Conservation (phyloP, 2,797 vertebrate genomes). For the Poeciliopsis paucimaculata region DNA sequence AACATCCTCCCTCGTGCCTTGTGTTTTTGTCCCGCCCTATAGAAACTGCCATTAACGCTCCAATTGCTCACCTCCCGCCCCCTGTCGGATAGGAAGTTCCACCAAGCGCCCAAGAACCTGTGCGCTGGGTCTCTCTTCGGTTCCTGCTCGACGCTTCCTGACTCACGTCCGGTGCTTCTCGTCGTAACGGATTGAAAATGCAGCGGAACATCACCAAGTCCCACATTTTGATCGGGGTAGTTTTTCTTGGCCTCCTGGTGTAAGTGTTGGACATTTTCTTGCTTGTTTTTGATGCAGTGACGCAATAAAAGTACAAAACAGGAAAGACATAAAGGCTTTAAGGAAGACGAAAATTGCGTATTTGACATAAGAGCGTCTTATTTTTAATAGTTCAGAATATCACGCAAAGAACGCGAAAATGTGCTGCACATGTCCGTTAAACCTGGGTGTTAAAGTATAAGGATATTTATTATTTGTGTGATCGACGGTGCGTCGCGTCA, state of each 20-base stretch:
- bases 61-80: too few relatives aligned
- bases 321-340: neutral
- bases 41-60: neutral
- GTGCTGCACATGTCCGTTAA: neutral
- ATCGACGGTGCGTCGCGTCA: neutral
- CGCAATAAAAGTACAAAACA: neutral
- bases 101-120: neutral
- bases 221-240: neutral
- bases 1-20: neutral
- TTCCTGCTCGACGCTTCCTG: neutral
- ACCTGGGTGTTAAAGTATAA: neutral
- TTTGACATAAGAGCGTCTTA: neutral
- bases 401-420: neutral
- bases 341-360: neutral
- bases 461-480: neutral
- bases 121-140: neutral
- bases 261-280: slow-evolving; percentile 22
- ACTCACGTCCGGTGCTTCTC: neutral
- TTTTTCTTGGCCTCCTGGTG: neutral
- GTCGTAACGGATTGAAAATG: neutral
- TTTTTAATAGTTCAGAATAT: neutral
- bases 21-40: neutral
- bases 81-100: neutral
- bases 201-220: neutral
- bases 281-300: neutral